phyloP scores from a whole-genome alignment of 2,797 vertebrate species.

The Chaetodon trifasciatus region DNA sequence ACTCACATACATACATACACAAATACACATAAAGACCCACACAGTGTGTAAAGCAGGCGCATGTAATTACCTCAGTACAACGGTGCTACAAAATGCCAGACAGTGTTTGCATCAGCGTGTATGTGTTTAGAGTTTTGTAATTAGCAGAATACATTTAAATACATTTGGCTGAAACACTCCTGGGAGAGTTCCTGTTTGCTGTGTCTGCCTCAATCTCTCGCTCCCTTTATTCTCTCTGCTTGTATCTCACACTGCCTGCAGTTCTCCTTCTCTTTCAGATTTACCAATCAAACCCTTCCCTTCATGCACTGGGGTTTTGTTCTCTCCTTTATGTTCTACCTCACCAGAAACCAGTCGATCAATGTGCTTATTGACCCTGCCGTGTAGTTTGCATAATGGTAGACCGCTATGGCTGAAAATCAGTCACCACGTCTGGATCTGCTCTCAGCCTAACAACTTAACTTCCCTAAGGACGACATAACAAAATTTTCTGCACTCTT shows the following conservation, averaged over 20 bases:
- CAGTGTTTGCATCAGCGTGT: slow-evolving; percentile 80
- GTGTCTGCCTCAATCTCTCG: slow-evolving; percentile 75
- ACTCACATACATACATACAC: slow-evolving; percentile 33
- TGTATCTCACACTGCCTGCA: slow-evolving; percentile 59
- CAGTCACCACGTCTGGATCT: slow-evolving; percentile 30
- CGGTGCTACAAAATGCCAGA: slow-evolving; percentile 81
- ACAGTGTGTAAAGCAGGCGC: slow-evolving; percentile 57
- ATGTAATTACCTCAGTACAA: slow-evolving; percentile 79
- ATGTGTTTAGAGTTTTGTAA: slow-evolving; percentile 87
- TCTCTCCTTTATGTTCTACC: slow-evolving; percentile 62
- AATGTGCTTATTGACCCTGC: slow-evolving; percentile 56
- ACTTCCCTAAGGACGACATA: slow-evolving; percentile 20
- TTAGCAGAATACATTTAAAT: slow-evolving; percentile 89
- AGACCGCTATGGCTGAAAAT: slow-evolving; percentile 30
- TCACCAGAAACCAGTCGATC: slow-evolving; percentile 51
- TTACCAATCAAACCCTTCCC: slow-evolving; percentile 72
- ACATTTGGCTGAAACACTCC: slow-evolving; percentile 83
- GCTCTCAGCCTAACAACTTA: slow-evolving; percentile 12
- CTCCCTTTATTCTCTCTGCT: slow-evolving; percentile 72
- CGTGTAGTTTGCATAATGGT: slow-evolving; percentile 57
- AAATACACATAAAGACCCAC: slow-evolving; percentile 53
- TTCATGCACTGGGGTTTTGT: slow-evolving; percentile 61
- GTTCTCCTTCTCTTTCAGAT: slow-evolving; percentile 66
- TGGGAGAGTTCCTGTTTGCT: slow-evolving; percentile 79
- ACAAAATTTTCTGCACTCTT: slow-evolving; percentile 20